phyloP scores from a whole-genome alignment of 1,140 invertebrate genomes.

The Helicoverpa zea region DNA sequence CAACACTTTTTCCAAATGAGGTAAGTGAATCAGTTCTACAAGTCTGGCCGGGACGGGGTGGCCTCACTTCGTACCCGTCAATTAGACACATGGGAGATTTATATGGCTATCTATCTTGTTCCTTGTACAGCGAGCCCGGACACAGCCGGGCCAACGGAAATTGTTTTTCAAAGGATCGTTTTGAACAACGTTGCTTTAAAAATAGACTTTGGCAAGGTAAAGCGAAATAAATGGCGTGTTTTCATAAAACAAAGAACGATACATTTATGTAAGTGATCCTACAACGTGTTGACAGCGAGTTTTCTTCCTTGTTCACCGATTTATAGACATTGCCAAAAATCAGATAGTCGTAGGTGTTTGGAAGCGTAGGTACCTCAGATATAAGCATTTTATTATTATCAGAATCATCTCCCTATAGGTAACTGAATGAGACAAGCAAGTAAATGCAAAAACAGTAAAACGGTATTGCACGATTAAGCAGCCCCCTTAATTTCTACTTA shows the following conservation, averaged over 20 bases:
- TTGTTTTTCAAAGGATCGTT: slow-evolving; percentile 72
- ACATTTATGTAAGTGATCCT: slow-evolving; percentile 46
- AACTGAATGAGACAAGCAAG: background rate
- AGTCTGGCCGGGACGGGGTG: slow-evolving; percentile 56
- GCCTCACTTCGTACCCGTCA: slow-evolving; percentile 71
- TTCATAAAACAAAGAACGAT: slow-evolving; percentile 47
- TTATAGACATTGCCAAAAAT: slow-evolving; percentile 33
- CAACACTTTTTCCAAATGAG: slow-evolving; percentile 57
- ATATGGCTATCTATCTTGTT: slow-evolving; percentile 79
- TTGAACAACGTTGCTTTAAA: slow-evolving; percentile 55
- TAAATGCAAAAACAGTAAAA: background rate
- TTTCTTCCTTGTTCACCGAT: slow-evolving; percentile 20
- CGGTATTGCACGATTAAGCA: slow-evolving; percentile 11
- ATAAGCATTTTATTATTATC: background rate
- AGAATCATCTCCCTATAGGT: background rate
- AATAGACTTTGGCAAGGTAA: slow-evolving; percentile 53
- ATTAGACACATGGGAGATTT: slow-evolving; percentile 81
- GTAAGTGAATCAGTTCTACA: slow-evolving; percentile 72
- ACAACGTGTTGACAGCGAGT: slow-evolving; percentile 27
- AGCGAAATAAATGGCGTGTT: slow-evolving; percentile 52
- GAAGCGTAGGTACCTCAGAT: background rate
- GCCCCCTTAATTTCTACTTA: slow-evolving; percentile 31
- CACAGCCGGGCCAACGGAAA: slow-evolving; percentile 61
- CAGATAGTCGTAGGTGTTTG: too few relatives aligned
- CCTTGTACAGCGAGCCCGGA: slow-evolving; percentile 55